phyloP scores from a whole-genome alignment of 2,113 vertebrate species.

The Sphyrna mokarran region DNA sequence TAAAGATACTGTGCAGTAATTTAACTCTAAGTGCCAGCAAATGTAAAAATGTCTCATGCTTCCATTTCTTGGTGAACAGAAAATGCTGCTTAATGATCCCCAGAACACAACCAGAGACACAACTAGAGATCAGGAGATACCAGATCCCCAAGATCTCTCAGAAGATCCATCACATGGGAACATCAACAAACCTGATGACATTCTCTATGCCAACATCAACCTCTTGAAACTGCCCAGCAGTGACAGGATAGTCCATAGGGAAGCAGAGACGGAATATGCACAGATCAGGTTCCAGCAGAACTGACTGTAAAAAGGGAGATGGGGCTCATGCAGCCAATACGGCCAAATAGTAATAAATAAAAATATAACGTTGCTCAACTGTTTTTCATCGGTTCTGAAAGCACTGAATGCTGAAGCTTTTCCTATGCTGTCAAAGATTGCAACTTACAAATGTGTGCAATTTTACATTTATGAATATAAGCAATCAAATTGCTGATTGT shows the following conservation, averaged over 20 bases:
- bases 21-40: neutral
- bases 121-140: neutral
- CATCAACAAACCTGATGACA: neutral
- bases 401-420: neutral
- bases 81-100: neutral
- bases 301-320: neutral
- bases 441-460: neutral
- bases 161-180: neutral
- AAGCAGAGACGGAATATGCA: neutral
- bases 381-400: neutral
- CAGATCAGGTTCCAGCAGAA: neutral
- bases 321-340: neutral
- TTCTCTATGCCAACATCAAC: neutral
- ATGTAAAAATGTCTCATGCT: neutral
- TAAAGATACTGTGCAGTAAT: neutral
- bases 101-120: neutral
- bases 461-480: neutral
- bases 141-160: neutral
- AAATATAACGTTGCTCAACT: neutral
- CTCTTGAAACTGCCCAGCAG: neutral
- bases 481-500: neutral
- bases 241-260: neutral
- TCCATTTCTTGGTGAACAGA: neutral
- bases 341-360: neutral
- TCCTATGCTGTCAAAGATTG: neutral